Base-by-base conservation (phyloP, 2,888 invertebrate species). In the Deilephila elpenor region DNA sequence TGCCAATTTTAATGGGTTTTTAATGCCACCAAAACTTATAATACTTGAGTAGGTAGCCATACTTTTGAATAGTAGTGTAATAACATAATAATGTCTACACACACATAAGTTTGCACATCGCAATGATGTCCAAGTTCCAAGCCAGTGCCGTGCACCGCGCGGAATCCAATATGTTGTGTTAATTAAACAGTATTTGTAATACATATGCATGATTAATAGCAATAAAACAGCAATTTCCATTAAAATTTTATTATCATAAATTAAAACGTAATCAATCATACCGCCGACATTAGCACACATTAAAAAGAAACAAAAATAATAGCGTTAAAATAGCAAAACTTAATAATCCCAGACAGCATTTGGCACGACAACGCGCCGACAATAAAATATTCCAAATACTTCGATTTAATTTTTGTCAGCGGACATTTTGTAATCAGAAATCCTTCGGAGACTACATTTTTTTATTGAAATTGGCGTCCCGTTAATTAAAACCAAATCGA, bases 401-500 rank as follows among this genome's bases (percentile, higher is more conserved):
- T 79, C 79, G 74, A 80, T 85, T 82, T 78, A 83, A 82, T 85
- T 85, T 83, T 82, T 84, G 81, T 79, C 83, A 79, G 78, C 80
- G 82, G 80, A 80, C 85, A 82, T 88, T 88, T 85, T 85, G 86
- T 89, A 90, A 91, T 91, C 91, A 91, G 83, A 90, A 89, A 90
- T 87, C 88, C 92, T 91, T 91, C 84, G 84, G 89, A 89, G 91
- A 91, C 85, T 89, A 84, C 86, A 84, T 85, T 89, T 91, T 88
- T 88, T 89, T 87, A 91, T 91, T 89, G 88, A 91, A 92, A 92
- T 92, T 92, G 90, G 89, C 92, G 89, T 89, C 82, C 84, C 89
- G 90, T 92, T 93, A 92, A 93, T 93, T 92, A 92, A 92, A 91
- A 89, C 87, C 87, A 90, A 92, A 93, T 93, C 91, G 91, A 93